Conservation (phyloP, 2,113 vertebrate species). For the Oplegnathus fasciatus region DNA sequence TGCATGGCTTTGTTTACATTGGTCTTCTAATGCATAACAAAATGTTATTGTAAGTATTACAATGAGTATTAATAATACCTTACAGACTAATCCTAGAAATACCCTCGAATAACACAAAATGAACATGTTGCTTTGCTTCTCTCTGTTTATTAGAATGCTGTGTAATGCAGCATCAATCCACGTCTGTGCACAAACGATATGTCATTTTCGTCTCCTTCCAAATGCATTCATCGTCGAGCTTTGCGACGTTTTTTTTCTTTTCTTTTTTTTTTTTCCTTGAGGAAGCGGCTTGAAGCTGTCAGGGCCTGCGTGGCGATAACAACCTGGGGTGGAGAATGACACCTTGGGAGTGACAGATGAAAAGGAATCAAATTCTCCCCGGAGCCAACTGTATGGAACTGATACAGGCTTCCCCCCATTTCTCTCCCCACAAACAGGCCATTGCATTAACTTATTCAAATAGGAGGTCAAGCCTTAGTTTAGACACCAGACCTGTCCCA, state of each 20-base stretch:
- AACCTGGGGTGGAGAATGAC: constrained; percentile 90
- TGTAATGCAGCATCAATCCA: constrained; percentile 71
- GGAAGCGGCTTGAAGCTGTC: constrained; percentile 90
- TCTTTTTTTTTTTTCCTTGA: constrained; percentile 49
- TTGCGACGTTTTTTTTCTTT: constrained; percentile 54
- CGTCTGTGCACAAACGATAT: constrained; percentile 75
- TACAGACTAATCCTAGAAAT: constrained; percentile 79
- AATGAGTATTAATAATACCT: constrained; percentile 59
- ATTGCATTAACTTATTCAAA: constrained; percentile 95
- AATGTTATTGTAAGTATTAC: constrained; percentile 52
- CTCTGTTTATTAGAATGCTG: constrained; percentile 71
- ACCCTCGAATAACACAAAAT: constrained; percentile 62
- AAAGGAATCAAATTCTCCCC: constrained; percentile 89
- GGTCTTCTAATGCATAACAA: constrained; percentile 11
- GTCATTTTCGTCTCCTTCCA: constrained; percentile 73
- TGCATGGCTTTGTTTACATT: constrained; percentile 54
- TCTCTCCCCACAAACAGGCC: constrained; percentile 84
- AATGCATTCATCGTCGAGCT: constrained; percentile 72
- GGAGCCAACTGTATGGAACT: constrained; percentile 90
- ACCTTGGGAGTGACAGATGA: constrained; percentile 91
- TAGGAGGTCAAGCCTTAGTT: constrained; percentile 88
- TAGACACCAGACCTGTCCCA: constrained; percentile 87
- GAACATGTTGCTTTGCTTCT: constrained; percentile 65
- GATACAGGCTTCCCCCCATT: constrained; percentile 87
- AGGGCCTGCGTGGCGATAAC: constrained; percentile 88